phyloP scores from a whole-genome alignment of 2,113 vertebrate species.

The Caloenas nicobarica region DNA sequence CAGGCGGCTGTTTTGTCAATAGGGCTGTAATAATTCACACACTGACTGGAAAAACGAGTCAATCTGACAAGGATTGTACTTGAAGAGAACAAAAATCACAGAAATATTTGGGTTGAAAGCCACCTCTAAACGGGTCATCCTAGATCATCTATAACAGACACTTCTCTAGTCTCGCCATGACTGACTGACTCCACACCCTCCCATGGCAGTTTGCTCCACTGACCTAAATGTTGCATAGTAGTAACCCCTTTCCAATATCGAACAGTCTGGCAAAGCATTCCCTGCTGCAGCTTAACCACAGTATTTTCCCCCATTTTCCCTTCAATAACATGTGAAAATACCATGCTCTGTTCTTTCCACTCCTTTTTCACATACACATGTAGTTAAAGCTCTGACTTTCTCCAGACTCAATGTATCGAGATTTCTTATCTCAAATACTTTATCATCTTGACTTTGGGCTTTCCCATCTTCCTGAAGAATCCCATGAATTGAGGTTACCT shows the following conservation, averaged over 20 bases:
- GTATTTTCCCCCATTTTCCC: neutral
- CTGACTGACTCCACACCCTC: neutral
- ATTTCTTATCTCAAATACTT: neutral
- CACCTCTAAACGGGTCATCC: neutral
- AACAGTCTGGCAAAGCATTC: neutral
- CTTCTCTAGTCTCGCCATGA: neutral
- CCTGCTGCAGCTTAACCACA: neutral
- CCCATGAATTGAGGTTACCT: neutral
- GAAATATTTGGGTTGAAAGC: neutral
- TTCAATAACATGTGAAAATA: neutral
- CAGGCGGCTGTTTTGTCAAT: neutral
- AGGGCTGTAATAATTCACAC: neutral
- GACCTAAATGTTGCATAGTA: constrained; percentile 8
- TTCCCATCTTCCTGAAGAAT: neutral
- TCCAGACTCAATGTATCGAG: neutral
- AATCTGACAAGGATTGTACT: neutral
- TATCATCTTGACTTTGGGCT: neutral
- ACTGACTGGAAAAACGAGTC: neutral
- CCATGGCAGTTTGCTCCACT: constrained; percentile 31
- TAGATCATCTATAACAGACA: neutral
- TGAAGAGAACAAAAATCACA: neutral
- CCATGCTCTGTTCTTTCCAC: neutral
- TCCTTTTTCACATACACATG: neutral
- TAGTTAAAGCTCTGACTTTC: neutral
- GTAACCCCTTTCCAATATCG: constrained; percentile 3